Percentiles rank a stretch among this genome's conserved stretches.
phyloP scores from a whole-genome alignment of 2,797 vertebrate genomes.

The Semaprochilodus insignis region DNA sequence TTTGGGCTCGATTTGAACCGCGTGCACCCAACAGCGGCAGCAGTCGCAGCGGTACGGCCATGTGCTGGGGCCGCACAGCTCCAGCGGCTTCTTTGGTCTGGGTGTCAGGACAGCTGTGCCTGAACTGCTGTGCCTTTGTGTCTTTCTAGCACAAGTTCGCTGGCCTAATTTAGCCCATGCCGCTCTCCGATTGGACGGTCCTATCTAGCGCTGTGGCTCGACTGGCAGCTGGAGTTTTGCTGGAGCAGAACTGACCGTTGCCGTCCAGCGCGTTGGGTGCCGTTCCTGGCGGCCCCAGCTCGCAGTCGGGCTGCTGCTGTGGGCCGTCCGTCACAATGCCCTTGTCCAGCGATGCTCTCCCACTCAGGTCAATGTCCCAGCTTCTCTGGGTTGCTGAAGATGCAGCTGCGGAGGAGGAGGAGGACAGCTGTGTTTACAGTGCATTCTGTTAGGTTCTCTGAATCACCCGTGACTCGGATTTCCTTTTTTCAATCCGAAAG shows the following conservation, averaged over 20 bases:
- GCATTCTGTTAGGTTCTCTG: background rate
- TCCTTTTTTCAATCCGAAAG: background rate
- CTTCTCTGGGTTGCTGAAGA: background rate
- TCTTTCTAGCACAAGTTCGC: background rate
- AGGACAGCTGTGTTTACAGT: slow-evolving; percentile 12
- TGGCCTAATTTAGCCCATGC: slow-evolving; percentile 42
- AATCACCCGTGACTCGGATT: background rate
- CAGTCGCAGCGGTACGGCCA: slow-evolving; percentile 19
- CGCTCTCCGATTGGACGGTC: slow-evolving; percentile 24
- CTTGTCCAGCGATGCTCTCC: background rate
- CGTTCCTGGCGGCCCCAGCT: slow-evolving; percentile 42
- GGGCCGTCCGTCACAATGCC: slow-evolving; percentile 20
- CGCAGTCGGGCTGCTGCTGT: background rate
- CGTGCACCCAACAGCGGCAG: background rate
- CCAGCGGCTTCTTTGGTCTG: slow-evolving; percentile 45
- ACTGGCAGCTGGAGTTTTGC: slow-evolving; percentile 32
- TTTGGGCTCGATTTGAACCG: slow-evolving; percentile 8
- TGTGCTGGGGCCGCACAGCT: slow-evolving; percentile 35
- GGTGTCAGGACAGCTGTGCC: slow-evolving; percentile 34
- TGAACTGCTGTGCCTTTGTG: slow-evolving; percentile 28
- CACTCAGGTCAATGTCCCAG: background rate
- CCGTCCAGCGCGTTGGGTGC: slow-evolving; percentile 34
- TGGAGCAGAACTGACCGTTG: slow-evolving; percentile 15
- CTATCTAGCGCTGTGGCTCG: slow-evolving; percentile 2
- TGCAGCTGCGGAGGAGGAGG: background rate